These are phyloP conservation scores for Phaethon lepturus DNA, from an alignment of 2,113 vertebrate species.

Conservation along the genomic window DNA sequence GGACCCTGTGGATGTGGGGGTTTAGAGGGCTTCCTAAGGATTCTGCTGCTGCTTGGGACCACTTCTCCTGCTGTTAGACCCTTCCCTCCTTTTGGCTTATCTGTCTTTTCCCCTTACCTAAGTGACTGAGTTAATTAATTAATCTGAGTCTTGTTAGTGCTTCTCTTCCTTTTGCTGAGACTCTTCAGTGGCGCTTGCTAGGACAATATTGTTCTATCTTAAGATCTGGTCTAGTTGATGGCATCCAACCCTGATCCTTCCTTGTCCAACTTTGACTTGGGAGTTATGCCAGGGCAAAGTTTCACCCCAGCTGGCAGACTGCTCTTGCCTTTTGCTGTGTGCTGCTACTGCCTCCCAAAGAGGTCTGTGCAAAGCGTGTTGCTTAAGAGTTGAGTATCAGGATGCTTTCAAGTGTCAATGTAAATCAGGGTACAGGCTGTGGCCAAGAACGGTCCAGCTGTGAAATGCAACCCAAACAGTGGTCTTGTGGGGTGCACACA, in stretches of 20 bases:
- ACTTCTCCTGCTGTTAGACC: background rate
- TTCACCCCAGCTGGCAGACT: background rate
- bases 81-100: background rate
- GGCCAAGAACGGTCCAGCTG: background rate
- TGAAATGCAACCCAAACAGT: background rate
- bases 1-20: background rate
- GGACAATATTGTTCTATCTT: background rate
- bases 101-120: background rate
- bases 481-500: fast-evolving
- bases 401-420: background rate
- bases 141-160: background rate
- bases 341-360: background rate
- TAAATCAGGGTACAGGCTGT: background rate
- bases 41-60: background rate
- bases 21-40: background rate
- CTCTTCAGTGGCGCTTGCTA: background rate
- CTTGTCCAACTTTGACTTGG: background rate
- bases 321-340: background rate
- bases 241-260: background rate
- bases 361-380: background rate
- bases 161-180: background rate
- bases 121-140: too few species aligned
- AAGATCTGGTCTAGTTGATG: background rate
- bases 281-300: background rate
- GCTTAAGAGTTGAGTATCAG: background rate